Evolutionary conservation across 1,140 invertebrate species (phyloP).

Genomic region (Achatina immaculata): DNA sequence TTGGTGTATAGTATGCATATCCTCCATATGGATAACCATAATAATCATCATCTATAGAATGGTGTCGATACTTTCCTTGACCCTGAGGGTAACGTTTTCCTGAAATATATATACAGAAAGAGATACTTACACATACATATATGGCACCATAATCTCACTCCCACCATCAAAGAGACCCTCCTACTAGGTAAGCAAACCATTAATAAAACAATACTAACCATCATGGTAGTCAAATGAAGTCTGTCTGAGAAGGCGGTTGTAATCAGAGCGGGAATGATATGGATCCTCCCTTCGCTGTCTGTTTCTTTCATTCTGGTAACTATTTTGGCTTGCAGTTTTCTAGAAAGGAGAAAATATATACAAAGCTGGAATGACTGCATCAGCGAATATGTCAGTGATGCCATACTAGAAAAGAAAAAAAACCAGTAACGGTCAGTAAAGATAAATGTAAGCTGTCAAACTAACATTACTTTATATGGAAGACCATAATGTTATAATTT

Average conservation of each 20-base stretch:
- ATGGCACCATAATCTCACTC: no score
- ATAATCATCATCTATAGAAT: slow-evolving; percentile 67
- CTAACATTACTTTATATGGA: no score
- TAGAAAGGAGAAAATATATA: background rate
- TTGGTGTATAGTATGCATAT: slow-evolving; percentile 59
- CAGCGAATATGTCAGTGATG: no score
- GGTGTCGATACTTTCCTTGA: slow-evolving; percentile 58
- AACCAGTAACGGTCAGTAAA: no score
- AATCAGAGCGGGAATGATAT: slow-evolving; percentile 40
- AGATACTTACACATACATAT: background rate
- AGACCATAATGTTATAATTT: no score
- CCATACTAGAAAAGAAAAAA: no score
- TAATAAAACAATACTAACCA: no score
- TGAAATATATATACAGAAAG: slow-evolving; percentile 13
- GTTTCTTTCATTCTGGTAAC: slow-evolving; percentile 45
- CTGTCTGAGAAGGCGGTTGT: slow-evolving; percentile 50
- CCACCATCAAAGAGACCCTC: no score
- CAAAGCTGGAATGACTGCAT: no score
- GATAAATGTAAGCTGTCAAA: no score
- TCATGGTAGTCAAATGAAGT: slow-evolving; percentile 52
- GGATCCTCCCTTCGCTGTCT: slow-evolving; percentile 35
- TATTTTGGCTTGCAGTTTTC: slow-evolving; percentile 36
- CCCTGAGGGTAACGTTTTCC: slow-evolving; percentile 45
- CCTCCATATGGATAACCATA: slow-evolving; percentile 54
- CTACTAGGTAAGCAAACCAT: no score